These are phyloP conservation scores for Haemorhous mexicanus DNA, from an alignment of 2,113 vertebrate genomes.

Conservation along the genomic window DNA sequence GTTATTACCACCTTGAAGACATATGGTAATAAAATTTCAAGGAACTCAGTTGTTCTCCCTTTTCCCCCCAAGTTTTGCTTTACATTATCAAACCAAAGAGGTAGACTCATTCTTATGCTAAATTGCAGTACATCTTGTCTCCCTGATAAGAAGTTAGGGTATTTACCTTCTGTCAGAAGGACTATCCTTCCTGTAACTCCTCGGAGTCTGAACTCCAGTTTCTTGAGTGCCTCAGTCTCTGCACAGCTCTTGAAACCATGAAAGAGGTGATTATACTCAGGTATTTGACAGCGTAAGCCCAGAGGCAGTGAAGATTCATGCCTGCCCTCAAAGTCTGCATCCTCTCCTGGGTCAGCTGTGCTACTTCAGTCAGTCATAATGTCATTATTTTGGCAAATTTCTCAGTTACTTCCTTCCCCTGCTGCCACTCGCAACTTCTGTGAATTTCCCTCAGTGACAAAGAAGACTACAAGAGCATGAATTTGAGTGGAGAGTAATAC, in stretches of 20 bases:
- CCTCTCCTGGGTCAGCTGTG: neutral
- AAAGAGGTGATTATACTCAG: neutral
- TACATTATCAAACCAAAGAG: neutral
- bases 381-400: neutral
- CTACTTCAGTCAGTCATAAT: neutral
- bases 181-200: neutral
- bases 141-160: neutral
- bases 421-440: neutral
- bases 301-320: neutral
- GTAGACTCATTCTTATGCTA: neutral
- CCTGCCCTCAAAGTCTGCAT: neutral
- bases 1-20: neutral
- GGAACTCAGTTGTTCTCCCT: neutral
- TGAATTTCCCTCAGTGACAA: neutral
- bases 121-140: neutral
- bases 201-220: neutral
- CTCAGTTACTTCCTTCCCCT: neutral
- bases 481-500: neutral
- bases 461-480: neutral
- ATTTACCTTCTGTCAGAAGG: neutral
- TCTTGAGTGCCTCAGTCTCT: neutral
- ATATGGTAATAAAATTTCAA: neutral
- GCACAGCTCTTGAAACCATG: neutral
- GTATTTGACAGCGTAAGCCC: neutral
- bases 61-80: neutral